phyloP scores from a whole-genome alignment of 2,113 vertebrate genomes.

The Barbus barbus region DNA sequence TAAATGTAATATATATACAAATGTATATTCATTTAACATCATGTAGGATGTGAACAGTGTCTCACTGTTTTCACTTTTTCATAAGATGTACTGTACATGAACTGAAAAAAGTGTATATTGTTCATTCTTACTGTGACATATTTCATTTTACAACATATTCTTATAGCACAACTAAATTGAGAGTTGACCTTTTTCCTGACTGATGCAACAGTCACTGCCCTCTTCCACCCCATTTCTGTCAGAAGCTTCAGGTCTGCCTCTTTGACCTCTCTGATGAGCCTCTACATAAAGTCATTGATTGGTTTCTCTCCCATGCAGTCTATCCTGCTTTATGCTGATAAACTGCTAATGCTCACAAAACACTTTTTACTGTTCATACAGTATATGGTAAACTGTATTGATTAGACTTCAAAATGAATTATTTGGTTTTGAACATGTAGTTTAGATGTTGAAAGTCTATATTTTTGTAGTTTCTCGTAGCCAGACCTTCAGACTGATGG shows the following conservation, averaged over 20 bases:
- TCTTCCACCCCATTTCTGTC: neutral
- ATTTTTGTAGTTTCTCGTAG: no score
- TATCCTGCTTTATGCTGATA: neutral
- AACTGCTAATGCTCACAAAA: neutral
- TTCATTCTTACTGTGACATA: neutral
- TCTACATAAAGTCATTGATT: conserved; percentile 14
- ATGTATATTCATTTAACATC: neutral
- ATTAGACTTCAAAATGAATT: no score
- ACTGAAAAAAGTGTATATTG: neutral
- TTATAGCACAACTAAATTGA: neutral
- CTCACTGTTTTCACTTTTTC: neutral
- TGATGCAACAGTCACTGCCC: neutral
- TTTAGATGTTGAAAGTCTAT: no score
- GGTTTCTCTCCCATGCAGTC: neutral
- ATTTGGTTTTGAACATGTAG: no score
- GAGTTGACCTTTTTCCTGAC: conserved; percentile 2
- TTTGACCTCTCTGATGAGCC: neutral
- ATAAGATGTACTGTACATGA: neutral
- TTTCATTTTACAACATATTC: neutral
- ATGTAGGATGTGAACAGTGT: neutral
- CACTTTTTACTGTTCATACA: neutral
- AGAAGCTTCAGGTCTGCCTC: neutral
- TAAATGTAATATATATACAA: no score
- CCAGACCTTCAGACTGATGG: no score
- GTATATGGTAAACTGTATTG: no score